phyloP scores from a whole-genome alignment of 1,140 invertebrate genomes.

The Delia radicum region DNA sequence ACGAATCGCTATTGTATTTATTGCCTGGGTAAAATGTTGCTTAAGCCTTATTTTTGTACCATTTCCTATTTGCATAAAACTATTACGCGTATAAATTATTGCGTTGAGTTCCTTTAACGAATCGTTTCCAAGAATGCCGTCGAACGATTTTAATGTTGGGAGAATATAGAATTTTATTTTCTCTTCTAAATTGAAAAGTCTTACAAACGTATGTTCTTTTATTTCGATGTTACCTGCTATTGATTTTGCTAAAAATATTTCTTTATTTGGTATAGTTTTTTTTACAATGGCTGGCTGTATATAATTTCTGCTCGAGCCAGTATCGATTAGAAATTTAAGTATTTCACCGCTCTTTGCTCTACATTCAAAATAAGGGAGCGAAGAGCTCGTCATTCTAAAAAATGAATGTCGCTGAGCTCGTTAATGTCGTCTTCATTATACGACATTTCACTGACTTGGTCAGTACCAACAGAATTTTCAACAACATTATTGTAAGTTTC shows the following conservation, averaged over 20 bases:
- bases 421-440: too few species aligned
- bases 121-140: conserved; percentile 33
- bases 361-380: too few species aligned
- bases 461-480: too few species aligned
- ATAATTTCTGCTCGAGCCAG: too few species aligned
- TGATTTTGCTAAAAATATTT: conserved; percentile 26
- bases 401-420: too few species aligned
- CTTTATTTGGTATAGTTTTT: too few species aligned
- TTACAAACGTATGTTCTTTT: conserved; percentile 22
- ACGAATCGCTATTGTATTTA: conserved; percentile 30
- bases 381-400: too few species aligned
- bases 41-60: conserved; percentile 26
- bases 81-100: conserved; percentile 26
- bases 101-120: conserved; percentile 28
- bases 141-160: conserved; percentile 29
- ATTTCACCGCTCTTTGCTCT: too few species aligned
- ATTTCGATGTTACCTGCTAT: conserved; percentile 30
- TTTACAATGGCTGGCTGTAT: too few species aligned
- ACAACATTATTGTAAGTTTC: too few species aligned
- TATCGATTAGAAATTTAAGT: too few species aligned
- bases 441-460: too few species aligned
- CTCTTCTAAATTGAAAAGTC: conserved; percentile 26
- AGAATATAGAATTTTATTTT: conserved; percentile 28
- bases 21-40: background rate
- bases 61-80: conserved; percentile 13